These are phyloP conservation scores for Hyposoter dolosus DNA, from an alignment of 2,888 invertebrate species.

Conservation along the genomic window DNA sequence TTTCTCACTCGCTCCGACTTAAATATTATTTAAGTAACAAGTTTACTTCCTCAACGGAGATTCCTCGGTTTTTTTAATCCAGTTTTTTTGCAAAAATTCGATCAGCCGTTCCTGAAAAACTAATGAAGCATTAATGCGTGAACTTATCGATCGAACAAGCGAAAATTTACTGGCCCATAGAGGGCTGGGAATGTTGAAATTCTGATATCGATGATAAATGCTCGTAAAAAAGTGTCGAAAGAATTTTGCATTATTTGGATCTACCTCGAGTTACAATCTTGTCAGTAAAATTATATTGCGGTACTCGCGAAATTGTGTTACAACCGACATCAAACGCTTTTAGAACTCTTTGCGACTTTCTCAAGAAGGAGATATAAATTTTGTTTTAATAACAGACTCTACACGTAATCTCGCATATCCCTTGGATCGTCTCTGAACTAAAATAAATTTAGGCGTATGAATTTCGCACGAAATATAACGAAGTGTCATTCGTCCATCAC, in stretches of 20 bases:
- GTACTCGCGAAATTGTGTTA: background rate
- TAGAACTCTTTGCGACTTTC: background rate
- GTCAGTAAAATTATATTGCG: background rate
- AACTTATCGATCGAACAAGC: background rate
- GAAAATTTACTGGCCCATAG: background rate
- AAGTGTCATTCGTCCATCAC: conserved; percentile 29
- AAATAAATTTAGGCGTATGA: conserved; percentile 15
- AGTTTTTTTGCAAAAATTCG: too few relatives aligned
- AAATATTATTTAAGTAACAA: too few relatives aligned
- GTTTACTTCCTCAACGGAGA: too few relatives aligned
- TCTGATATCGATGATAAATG: background rate
- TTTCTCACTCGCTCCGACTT: too few relatives aligned
- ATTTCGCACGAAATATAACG: background rate
- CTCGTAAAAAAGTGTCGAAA: background rate
- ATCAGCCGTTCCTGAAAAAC: background rate
- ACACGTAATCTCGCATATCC: background rate
- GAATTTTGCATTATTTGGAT: background rate
- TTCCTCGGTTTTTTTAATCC: too few relatives aligned
- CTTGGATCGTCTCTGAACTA: background rate
- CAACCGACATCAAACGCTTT: background rate
- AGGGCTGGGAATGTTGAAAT: background rate
- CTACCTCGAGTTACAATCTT: background rate
- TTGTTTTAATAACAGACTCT: background rate
- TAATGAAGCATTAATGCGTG: background rate
- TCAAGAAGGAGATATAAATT: conserved; percentile 7